Percentiles rank a stretch among this genome's conserved stretches.
Conservation (phyloP, 2,797 vertebrate genomes). For the Coreius guichenoti region DNA sequence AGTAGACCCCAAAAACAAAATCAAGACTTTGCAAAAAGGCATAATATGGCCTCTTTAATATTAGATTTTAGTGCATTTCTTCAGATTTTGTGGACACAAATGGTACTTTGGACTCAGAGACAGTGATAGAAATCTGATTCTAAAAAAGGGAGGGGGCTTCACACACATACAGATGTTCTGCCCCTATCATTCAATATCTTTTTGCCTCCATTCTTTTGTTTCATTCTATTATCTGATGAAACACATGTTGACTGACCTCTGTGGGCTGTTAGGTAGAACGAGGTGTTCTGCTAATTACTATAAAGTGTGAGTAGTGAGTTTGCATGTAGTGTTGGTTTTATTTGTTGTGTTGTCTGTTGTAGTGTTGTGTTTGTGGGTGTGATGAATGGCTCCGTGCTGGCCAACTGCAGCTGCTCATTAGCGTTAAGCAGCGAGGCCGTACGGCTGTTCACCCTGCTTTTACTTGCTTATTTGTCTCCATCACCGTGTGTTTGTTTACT, state of each 20-base stretch:
- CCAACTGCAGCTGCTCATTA: conserved; percentile 44
- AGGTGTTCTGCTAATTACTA: conserved; percentile 12
- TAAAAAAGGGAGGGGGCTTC: background rate
- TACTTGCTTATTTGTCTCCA: conserved; percentile 43
- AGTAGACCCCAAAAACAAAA: background rate
- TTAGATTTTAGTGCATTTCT: background rate
- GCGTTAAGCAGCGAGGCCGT: background rate
- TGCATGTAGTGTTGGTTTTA: background rate
- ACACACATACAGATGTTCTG: background rate
- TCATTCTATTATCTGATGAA: background rate
- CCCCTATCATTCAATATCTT: background rate
- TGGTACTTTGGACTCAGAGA: background rate
- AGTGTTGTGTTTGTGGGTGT: conserved; percentile 18
- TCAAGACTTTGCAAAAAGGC: background rate
- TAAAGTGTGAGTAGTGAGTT: background rate
- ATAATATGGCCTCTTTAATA: background rate
- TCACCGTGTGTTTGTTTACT: conserved; percentile 8
- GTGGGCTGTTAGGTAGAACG: background rate
- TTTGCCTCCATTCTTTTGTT: background rate
- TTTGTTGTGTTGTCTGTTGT: conserved; percentile 11
- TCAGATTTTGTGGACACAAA: background rate
- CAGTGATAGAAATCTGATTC: background rate
- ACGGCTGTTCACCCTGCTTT: conserved; percentile 23
- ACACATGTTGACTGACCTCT: background rate
- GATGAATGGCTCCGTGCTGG: conserved; percentile 7